Percentiles rank a stretch among this genome's conserved stretches.
phyloP scores from a whole-genome alignment of 1,140 invertebrate genomes.

The Musca domestica region DNA sequence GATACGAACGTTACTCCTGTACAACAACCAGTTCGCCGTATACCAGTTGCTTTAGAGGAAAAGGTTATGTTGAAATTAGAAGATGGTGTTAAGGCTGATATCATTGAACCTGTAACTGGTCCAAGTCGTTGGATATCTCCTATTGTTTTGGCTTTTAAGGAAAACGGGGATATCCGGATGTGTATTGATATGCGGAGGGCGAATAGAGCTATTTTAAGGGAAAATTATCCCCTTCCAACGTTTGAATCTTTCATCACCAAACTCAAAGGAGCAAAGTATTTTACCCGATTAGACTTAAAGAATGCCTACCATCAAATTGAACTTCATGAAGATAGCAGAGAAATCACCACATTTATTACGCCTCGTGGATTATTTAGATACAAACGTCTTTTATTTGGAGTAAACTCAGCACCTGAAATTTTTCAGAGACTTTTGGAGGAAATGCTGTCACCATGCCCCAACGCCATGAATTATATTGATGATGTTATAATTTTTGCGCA shows the following conservation, averaged over 20 bases:
- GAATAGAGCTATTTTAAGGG: conserved; percentile 29
- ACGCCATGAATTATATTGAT: conserved; percentile 14
- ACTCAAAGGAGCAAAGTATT: conserved; percentile 34
- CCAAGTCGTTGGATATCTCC: conserved; percentile 30
- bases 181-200: conserved; percentile 31
- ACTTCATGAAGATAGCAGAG: conserved; percentile 27
- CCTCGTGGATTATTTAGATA: conserved; percentile 38
- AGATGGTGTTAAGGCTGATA: conserved; percentile 29
- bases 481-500: conserved; percentile 30
- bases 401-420: conserved; percentile 32
- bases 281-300: conserved; percentile 37
- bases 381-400: conserved; percentile 33
- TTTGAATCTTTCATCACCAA: conserved; percentile 33
- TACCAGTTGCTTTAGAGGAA: conserved; percentile 28
- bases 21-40: conserved; percentile 17
- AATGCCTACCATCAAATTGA: conserved; percentile 39
- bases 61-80: conserved; percentile 30
- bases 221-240: conserved; percentile 39
- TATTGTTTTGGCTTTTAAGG: no score
- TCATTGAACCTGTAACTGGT: conserved; percentile 33
- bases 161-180: conserved; percentile 30
- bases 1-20: conserved; percentile 25
- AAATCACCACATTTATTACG: conserved; percentile 33
- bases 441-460: conserved; percentile 29
- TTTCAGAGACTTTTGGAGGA: conserved; percentile 33